A percentile compares a stretch with the other conserved stretches of the same genome.
phyloP scores from a whole-genome alignment of 2,797 vertebrate species.

The Sebastes trivittatus region DNA sequence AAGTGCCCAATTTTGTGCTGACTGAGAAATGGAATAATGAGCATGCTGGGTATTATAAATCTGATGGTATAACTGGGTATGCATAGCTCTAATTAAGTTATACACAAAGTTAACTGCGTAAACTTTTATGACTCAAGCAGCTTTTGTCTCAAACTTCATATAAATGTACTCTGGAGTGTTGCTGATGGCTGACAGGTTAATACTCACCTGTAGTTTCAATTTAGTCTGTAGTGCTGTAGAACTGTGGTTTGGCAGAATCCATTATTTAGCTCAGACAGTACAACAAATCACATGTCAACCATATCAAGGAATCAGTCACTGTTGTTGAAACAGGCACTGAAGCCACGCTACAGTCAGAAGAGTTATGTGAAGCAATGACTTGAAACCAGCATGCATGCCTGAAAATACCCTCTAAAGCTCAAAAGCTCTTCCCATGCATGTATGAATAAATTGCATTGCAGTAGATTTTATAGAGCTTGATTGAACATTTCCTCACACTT shows the following conservation, averaged over 20 bases:
- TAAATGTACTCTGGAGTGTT: neutral
- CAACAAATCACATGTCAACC: neutral
- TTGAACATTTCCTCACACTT: neutral
- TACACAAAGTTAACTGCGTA: neutral
- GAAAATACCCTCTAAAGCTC: neutral
- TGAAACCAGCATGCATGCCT: conserved; percentile 9
- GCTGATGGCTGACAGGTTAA: neutral
- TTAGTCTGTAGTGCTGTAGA: neutral
- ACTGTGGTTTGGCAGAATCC: neutral
- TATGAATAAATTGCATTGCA: neutral
- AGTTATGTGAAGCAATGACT: neutral
- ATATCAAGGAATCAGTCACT: neutral
- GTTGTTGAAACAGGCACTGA: neutral
- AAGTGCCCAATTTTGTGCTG: neutral
- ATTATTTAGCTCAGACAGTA: conserved; percentile 9
- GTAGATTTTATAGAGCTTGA: neutral
- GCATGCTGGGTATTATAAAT: neutral
- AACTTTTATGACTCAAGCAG: neutral
- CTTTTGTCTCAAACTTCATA: neutral
- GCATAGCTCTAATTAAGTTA: neutral
- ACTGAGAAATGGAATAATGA: conserved; percentile 1
- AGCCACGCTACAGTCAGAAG: neutral
- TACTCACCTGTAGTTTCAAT: neutral
- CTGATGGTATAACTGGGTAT: neutral
- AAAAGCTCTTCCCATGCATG: neutral